phyloP scores from a whole-genome alignment of 2,113 vertebrate genomes.

The Psittacula cyanocephala region DNA sequence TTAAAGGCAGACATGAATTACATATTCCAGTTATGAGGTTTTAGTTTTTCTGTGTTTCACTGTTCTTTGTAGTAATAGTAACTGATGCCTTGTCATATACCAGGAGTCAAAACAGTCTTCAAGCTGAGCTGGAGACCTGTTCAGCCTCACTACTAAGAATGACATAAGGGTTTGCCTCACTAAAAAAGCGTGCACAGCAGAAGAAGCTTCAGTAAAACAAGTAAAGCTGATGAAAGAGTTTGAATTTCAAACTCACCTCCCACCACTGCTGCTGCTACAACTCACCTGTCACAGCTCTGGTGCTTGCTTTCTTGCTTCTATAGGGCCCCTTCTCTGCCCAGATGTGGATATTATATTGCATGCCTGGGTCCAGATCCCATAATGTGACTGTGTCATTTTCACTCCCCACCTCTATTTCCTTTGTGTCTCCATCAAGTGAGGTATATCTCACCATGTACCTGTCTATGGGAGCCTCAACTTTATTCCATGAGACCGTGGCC shows the following conservation, averaged over 20 bases:
- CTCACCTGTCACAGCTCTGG: conserved; percentile 74
- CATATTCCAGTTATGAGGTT: background rate
- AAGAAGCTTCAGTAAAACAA: background rate
- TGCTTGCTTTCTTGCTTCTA: conserved; percentile 71
- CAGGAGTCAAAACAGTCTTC: background rate
- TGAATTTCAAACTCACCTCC: background rate
- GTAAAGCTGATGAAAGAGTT: background rate
- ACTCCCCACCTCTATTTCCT: conserved; percentile 66
- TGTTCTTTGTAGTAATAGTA: background rate
- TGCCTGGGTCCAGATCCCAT: conserved; percentile 73
- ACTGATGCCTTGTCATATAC: background rate
- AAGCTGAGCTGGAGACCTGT: background rate
- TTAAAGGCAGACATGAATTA: background rate
- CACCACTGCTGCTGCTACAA: background rate
- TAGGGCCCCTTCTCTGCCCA: conserved; percentile 77
- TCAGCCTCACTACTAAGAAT: background rate
- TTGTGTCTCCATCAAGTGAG: conserved; percentile 71
- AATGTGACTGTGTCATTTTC: conserved; percentile 65
- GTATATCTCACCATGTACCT: conserved; percentile 81
- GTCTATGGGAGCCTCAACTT: conserved; percentile 74
- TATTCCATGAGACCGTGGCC: conserved; percentile 75
- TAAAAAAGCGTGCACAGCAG: background rate
- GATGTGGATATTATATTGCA: conserved; percentile 74
- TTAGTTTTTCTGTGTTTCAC: background rate
- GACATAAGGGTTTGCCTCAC: background rate